Conservation (phyloP, 1,140 invertebrate species). For the Portunus trituberculatus region DNA sequence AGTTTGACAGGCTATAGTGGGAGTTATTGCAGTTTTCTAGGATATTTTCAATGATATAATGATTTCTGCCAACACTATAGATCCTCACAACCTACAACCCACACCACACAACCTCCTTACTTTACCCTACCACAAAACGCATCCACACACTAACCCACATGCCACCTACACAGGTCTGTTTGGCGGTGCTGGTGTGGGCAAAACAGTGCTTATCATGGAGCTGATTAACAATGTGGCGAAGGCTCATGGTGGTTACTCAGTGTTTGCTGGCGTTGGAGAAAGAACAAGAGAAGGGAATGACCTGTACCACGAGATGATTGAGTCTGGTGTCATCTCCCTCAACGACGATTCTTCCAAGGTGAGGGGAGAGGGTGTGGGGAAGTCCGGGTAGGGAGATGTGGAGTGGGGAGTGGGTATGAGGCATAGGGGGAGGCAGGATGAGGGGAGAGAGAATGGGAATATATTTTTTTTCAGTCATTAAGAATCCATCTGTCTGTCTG, state of each 20-base stretch:
- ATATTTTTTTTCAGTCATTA: too few relatives aligned
- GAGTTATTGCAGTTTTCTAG: too few relatives aligned
- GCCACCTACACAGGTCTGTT: slow-evolving; percentile 87
- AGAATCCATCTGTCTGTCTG: not conserved
- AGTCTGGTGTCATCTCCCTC: slow-evolving; percentile 86
- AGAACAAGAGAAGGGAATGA: slow-evolving; percentile 99
- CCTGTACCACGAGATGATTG: slow-evolving; percentile 99
- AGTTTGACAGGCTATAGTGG: too few relatives aligned
- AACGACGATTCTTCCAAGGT: slow-evolving; percentile 86
- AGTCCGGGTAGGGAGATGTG: not conserved
- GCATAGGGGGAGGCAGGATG: too few relatives aligned
- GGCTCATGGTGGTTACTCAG: slow-evolving; percentile 99
- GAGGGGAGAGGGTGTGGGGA: slow-evolving; percentile 28
- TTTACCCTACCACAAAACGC: too few relatives aligned
- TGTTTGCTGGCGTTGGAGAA: slow-evolving; percentile 99
- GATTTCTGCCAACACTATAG: too few relatives aligned
- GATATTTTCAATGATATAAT: too few relatives aligned
- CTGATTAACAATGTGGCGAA: slow-evolving; percentile 99
- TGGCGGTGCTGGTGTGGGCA: slow-evolving; percentile 99
- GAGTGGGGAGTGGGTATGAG: not conserved
- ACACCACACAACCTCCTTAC: too few relatives aligned
- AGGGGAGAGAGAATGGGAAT: too few relatives aligned
- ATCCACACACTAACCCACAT: too few relatives aligned
- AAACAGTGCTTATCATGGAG: slow-evolving; percentile 99
- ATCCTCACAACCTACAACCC: too few relatives aligned